phyloP scores from a whole-genome alignment of 2,113 vertebrate species.

The Copsychus sechellarum region DNA sequence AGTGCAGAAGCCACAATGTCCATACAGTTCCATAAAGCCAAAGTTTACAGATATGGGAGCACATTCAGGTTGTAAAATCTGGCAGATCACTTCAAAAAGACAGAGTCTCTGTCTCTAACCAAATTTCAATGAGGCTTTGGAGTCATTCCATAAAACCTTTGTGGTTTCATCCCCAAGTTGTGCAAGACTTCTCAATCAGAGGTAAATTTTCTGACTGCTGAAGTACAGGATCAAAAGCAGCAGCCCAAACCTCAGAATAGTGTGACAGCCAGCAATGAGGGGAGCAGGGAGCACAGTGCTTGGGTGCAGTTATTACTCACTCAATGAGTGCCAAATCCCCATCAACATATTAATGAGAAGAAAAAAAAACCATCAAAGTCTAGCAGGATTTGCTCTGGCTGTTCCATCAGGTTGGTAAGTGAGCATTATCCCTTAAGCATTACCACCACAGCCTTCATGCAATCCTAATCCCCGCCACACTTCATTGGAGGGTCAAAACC shows the following conservation, averaged over 20 bases:
- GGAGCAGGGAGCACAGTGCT: neutral
- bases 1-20: neutral
- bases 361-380: neutral
- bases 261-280: neutral
- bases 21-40: neutral
- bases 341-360: neutral
- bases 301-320: neutral
- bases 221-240: neutral
- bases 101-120: neutral
- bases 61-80: neutral
- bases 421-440: conserved; percentile 32
- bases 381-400: conserved; percentile 17
- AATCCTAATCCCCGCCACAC: neutral
- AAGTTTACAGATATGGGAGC: neutral
- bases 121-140: neutral
- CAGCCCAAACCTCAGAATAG: neutral
- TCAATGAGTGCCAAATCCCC: neutral
- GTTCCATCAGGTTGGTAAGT: conserved; percentile 40
- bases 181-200: neutral
- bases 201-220: neutral
- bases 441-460: neutral
- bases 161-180: neutral
- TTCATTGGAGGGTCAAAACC: conserved; percentile 29
- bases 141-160: neutral
- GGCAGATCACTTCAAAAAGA: neutral